These are phyloP conservation scores for Sisyra terminalis DNA, from an alignment of 2,888 invertebrate species.

Conservation along the genomic window DNA sequence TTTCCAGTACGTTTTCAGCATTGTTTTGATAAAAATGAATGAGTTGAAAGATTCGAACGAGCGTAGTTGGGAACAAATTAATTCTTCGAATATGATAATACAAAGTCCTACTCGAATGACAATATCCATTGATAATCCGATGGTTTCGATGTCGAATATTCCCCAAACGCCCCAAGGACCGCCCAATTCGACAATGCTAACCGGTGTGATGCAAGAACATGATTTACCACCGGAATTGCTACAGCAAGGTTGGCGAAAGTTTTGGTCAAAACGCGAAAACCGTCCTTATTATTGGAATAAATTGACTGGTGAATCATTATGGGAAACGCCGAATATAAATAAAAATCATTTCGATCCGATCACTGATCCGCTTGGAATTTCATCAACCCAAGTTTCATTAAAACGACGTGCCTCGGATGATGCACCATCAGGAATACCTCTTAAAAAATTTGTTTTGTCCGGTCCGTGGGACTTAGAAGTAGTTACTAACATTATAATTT, in stretches of 20 bases:
- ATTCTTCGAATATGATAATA: slow-evolving; percentile 1
- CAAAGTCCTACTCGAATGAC: slow-evolving; percentile 6
- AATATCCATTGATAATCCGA: slow-evolving; percentile 3
- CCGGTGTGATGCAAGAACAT: slow-evolving; percentile 26
- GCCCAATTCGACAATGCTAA: slow-evolving; percentile 30
- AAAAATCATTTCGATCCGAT: slow-evolving; percentile 77
- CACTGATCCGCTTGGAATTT: slow-evolving; percentile 80
- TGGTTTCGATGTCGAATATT: slow-evolving; percentile 12
- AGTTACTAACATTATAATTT: slow-evolving; percentile 78
- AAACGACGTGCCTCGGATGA: slow-evolving; percentile 62
- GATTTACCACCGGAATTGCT: slow-evolving; percentile 47
- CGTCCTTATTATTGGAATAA: slow-evolving; percentile 96
- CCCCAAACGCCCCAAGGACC: slow-evolving; percentile 41
- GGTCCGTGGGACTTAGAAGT: slow-evolving; percentile 94
- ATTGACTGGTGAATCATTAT: slow-evolving; percentile 85
- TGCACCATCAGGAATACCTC: slow-evolving; percentile 45
- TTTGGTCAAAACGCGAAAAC: slow-evolving; percentile 92
- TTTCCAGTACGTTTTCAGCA: too few relatives aligned
- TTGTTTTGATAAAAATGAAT: too few relatives aligned
- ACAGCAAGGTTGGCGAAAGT: slow-evolving; percentile 90
- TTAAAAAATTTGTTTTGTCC: slow-evolving; percentile 73
- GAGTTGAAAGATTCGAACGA: slow-evolving; percentile 7
- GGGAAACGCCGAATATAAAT: slow-evolving; percentile 76
- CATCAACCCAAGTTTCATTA: slow-evolving; percentile 42
- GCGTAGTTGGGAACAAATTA: slow-evolving; percentile 7